Percentiles rank a stretch among this genome's conserved stretches.
Evolutionary conservation across 30 jellyfish, hydroid and myxozoan genomes (phyloP).

Genomic region (Morbakka virulenta): DNA sequence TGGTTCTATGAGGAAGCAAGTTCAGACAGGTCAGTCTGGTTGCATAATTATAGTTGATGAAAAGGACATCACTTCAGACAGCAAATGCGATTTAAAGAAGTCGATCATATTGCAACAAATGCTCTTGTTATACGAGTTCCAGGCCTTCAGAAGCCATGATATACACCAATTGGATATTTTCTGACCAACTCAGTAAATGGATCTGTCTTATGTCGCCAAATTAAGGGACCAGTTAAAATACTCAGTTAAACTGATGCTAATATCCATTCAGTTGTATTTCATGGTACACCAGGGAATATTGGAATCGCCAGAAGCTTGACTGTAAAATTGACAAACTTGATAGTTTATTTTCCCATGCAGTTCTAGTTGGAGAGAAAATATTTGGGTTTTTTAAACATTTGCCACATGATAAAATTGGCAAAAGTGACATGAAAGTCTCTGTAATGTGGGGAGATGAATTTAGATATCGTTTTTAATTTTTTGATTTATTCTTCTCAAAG

Average conservation of each 20-base stretch:
- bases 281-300: constrained; percentile 13
- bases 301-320: constrained; percentile 7
- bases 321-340: constrained; percentile 13
- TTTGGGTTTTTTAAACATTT: constrained; percentile 11
- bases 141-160: neutral
- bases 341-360: constrained; percentile 36
- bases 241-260: constrained; percentile 27
- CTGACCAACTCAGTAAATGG: constrained; percentile 6
- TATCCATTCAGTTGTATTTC: constrained; percentile 9
- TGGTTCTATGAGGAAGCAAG: neutral
- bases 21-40: constrained; percentile 1
- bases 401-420: constrained; percentile 49
- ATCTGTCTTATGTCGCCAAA: neutral
- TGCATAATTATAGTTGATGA: constrained; percentile 5
- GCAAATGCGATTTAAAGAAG: constrained; percentile 14
- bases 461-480: no score
- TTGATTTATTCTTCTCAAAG: no score
- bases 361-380: neutral
- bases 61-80: constrained; percentile 2
- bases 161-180: constrained; percentile 31
- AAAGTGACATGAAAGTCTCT: constrained; percentile 9
- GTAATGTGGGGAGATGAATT: no score
- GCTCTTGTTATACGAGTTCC: constrained; percentile 12
- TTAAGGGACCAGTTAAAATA: neutral
- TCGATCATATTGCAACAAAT: constrained; percentile 14